These are phyloP conservation scores for Sebastes iracundus DNA, from an alignment of 2,797 vertebrate species.

Conservation along the genomic window DNA sequence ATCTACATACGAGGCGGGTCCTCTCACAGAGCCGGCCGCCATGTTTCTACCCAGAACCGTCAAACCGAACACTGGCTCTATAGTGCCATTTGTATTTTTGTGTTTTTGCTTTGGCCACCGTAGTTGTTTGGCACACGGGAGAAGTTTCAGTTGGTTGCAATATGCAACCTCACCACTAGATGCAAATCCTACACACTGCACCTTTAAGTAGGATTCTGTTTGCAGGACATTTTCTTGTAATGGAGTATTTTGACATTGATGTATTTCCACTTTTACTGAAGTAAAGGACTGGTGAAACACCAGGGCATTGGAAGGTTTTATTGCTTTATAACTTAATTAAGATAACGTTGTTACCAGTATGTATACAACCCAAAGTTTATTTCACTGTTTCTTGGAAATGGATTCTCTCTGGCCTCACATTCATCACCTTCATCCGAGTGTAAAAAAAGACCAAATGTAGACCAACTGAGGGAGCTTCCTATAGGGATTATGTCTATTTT, in stretches of 20 bases:
- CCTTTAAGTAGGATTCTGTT: not conserved
- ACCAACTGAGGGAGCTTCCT: slow-evolving; percentile 10
- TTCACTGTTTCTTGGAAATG: not conserved
- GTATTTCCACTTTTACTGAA: not conserved
- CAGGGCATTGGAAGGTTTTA: not conserved
- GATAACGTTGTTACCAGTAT: too few relatives aligned
- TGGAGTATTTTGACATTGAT: not conserved
- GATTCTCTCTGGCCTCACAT: not conserved
- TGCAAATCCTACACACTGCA: not conserved
- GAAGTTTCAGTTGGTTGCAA: too few relatives aligned
- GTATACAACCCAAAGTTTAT: not conserved
- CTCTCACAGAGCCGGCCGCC: too few relatives aligned
- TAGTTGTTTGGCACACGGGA: rapidly evolving
- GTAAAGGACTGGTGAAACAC: not conserved
- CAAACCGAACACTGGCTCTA: not conserved
- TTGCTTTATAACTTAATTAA: not conserved
- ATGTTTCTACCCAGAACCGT: not conserved
- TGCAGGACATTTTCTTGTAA: not conserved
- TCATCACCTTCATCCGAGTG: not conserved
- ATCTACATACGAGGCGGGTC: too few relatives aligned
- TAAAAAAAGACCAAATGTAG: slow-evolving; percentile 31
- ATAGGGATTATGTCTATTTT: slow-evolving; percentile 69
- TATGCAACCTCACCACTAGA: too few relatives aligned
- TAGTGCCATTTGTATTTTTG: not conserved
- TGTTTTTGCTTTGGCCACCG: too few relatives aligned